Evolutionary conservation across 2,888 invertebrate species (phyloP), one percentile per base, ranked within the genome.

Genomic region (Hirtodrosophila trivittata): DNA sequence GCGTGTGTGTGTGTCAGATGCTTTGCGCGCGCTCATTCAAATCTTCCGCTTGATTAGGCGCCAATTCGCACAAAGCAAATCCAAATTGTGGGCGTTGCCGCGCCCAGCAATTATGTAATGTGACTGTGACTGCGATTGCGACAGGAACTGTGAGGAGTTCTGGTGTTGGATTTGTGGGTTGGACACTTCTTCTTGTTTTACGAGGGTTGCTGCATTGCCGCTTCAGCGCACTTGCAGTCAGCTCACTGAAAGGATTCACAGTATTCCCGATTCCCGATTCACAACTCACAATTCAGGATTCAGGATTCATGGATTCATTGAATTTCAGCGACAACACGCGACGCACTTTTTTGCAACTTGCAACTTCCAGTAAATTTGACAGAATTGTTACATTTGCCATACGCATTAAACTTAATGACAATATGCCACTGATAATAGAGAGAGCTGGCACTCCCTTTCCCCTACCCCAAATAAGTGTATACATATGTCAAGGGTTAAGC

Each of bases 41-140:
- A 87, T 87, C 86, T 86, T 86, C 84, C 87, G 66, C 82, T 75
- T 86, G 86, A 86, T 87, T 86, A 84, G 87, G 73, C 75, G 75
- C 82, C 84, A 83, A 86, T 85, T 80, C 73, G 85, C 73, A 82
- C 73, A 78, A 66, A 66, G 64, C 41, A 37, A 39, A 55, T 60
- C 37, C 68, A 54, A 60, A 75, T 67, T 72, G 74, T 77, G 86
- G 84, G 80, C 82, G 85, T 72, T 45, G 66, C 75, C 51, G 63
- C 69, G 75, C 77, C 70, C 72, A 56, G 57, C 75, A 82, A 80
- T 83, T 76, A 69, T 68, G 69, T 71, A 71, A 73, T 78, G 70
- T 68, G 18, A 21, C 18, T 21, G 66, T 62, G 74, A 59, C 70
- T 59, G 51, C 42, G 57, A 54, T 13, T 18, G 13, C 13, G 54